phyloP scores from a whole-genome alignment of 2,888 invertebrate genomes.

The Syrista parreyssii region DNA sequence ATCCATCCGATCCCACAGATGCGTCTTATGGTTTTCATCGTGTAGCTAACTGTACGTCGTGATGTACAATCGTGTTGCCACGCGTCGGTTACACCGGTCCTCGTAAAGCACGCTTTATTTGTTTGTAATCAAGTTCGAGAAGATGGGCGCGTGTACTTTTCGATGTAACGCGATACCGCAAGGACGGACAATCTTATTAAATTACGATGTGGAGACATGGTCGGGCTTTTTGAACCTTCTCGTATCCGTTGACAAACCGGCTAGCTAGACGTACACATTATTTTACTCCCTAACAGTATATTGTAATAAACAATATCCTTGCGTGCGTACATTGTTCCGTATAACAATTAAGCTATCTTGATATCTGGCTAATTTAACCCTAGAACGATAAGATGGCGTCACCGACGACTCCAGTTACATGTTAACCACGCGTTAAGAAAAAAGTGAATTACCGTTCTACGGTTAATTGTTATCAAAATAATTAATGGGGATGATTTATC shows the following conservation, averaged over 20 bases:
- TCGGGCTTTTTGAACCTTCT: conserved; percentile 8
- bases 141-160: conserved; percentile 18
- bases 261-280: not conserved
- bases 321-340: not conserved
- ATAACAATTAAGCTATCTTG: not conserved
- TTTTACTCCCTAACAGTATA: not conserved
- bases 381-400: too few species aligned
- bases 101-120: conserved; percentile 23
- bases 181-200: conserved; percentile 34
- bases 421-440: too few species aligned
- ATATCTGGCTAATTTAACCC: not conserved
- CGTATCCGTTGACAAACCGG: not conserved
- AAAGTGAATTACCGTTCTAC: too few species aligned
- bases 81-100: conserved; percentile 3
- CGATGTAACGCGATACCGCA: conserved; percentile 34
- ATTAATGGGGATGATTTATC: not conserved
- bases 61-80: not conserved
- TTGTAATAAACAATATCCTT: not conserved
- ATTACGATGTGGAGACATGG: conserved; percentile 26
- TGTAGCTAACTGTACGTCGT: not conserved
- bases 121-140: conserved; percentile 19
- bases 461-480: not conserved
- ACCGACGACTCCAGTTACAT: too few species aligned
- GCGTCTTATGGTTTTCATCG: not conserved
- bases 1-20: not conserved